Evolutionary conservation across 2,888 invertebrate genomes (phyloP).

Genomic region (Digitonthophagus gazella): DNA sequence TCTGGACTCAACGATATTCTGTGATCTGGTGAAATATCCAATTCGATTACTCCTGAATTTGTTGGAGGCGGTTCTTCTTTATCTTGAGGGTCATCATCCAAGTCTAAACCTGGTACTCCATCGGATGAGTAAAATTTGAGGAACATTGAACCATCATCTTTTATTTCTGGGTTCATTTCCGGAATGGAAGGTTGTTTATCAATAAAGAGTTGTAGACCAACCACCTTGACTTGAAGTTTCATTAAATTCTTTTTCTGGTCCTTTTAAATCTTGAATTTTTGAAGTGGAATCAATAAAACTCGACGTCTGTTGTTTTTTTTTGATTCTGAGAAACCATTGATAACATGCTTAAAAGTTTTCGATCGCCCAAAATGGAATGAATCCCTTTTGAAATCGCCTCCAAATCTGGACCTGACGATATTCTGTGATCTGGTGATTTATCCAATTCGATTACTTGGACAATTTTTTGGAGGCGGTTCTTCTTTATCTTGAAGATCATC

Average conservation of each 20-base stretch:
- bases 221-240: constrained; percentile 34
- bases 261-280: constrained; percentile 19
- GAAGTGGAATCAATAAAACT: constrained; percentile 42
- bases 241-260: constrained; percentile 9
- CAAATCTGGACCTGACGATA: constrained; percentile 53
- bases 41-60: constrained; percentile 27
- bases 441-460: constrained; percentile 27
- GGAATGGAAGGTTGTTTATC: constrained; percentile 35
- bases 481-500: constrained; percentile 49
- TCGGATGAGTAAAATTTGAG: constrained; percentile 43
- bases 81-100: constrained; percentile 56
- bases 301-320: constrained; percentile 29
- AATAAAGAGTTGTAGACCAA: no score
- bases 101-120: constrained; percentile 73
- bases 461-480: constrained; percentile 23
- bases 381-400: constrained; percentile 63
- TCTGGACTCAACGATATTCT: constrained; percentile 49
- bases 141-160: constrained; percentile 29
- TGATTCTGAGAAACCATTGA: constrained; percentile 50
- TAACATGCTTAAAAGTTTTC: constrained; percentile 62
- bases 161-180: constrained; percentile 15
- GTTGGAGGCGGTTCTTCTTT: constrained; percentile 26
- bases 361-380: constrained; percentile 62
- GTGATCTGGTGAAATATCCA: constrained; percentile 31
- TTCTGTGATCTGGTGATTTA: constrained; percentile 31